These are phyloP conservation scores for Podiceps cristatus DNA, from an alignment of 2,113 vertebrate species.

Conservation along the genomic window DNA sequence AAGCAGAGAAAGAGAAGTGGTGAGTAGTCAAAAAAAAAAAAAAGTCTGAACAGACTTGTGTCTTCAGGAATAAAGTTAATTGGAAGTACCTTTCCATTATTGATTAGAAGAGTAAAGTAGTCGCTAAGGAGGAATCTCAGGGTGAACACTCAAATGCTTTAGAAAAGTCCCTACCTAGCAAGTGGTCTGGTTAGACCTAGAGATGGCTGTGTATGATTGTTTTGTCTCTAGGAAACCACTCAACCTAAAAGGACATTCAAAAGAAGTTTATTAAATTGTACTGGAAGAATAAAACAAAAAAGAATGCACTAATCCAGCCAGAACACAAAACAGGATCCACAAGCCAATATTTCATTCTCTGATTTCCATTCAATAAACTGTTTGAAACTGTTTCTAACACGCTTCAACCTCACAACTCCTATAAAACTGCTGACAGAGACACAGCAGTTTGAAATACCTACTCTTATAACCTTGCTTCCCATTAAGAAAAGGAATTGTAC, in stretches of 20 bases:
- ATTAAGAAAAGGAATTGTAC: not conserved
- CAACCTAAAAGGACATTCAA: not conserved
- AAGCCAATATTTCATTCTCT: not conserved
- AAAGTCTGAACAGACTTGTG: not conserved
- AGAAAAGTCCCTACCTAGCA: not conserved
- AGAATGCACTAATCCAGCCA: not conserved
- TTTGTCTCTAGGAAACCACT: not conserved
- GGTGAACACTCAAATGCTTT: not conserved
- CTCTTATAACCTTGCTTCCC: not conserved
- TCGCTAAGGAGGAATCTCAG: not conserved
- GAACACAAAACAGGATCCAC: not conserved
- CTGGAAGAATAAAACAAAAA: not conserved
- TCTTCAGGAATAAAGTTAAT: not conserved
- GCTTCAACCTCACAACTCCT: not conserved
- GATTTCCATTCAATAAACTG: not conserved
- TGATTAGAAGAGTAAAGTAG: not conserved
- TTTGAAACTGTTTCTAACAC: not conserved
- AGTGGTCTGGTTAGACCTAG: not conserved
- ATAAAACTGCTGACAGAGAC: not conserved
- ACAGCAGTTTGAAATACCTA: not conserved
- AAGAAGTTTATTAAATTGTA: not conserved
- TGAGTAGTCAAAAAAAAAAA: not conserved
- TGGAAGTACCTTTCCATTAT: not conserved
- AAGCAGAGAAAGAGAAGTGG: not conserved
- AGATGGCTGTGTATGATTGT: not conserved